These are phyloP conservation scores for Neoscelio sp. DNA, from an alignment of 2,888 invertebrate species.

Conservation along the genomic window DNA sequence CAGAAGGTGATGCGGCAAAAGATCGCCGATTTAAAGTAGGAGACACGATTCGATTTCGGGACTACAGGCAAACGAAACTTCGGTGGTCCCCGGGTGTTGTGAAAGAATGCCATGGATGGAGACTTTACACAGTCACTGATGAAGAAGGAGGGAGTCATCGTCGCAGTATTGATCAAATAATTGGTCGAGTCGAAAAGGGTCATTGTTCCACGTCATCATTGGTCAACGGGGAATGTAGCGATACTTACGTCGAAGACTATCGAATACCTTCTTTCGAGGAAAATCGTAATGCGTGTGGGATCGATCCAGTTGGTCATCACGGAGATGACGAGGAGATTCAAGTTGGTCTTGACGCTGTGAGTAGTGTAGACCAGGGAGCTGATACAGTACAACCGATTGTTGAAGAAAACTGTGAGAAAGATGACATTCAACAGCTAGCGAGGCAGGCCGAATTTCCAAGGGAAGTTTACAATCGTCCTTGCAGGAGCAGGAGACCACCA, in stretches of 20 bases:
- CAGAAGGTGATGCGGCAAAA: neutral
- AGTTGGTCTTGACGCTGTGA: neutral
- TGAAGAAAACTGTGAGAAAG: neutral
- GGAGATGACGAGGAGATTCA: neutral
- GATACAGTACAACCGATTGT: neutral
- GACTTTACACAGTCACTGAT: neutral
- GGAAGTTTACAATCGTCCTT: neutral
- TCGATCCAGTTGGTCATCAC: neutral
- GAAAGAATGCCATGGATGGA: neutral
- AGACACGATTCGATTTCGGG: slow-evolving; percentile 6
- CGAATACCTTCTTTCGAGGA: neutral
- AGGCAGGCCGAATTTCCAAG: neutral
- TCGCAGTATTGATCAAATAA: slow-evolving; percentile 24
- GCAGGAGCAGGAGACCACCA: neutral
- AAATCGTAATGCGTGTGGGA: neutral
- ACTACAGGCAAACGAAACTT: neutral
- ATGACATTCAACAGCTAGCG: too few relatives aligned
- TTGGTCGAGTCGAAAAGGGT: too few relatives aligned
- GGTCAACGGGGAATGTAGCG: neutral
- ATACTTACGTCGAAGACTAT: neutral
- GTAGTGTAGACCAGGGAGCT: neutral
- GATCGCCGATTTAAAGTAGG: slow-evolving; percentile 4
- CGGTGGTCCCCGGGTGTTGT: neutral
- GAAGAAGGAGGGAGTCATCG: neutral
- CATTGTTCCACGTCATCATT: neutral